Evolutionary conservation across 2,113 vertebrate genomes (phyloP), one percentile per base, ranked within the genome.

Genomic region (Dipodomys stephensi): DNA sequence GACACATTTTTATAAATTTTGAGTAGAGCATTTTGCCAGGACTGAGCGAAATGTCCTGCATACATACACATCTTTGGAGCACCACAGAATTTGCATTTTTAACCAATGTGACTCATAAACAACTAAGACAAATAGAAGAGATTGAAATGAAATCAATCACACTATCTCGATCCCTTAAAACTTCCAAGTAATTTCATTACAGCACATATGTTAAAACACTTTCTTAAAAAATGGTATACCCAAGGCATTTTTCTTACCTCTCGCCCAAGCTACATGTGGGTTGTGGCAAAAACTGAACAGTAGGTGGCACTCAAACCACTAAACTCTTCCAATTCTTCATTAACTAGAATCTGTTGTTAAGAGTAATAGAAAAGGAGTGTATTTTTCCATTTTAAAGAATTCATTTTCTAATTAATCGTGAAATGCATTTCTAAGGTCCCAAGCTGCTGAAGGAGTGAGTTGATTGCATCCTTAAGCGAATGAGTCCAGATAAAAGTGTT

Each of bases 251-350:
- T 72, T 77, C 88, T 83, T 71, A 78, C 77, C 60, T 82, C 27
- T 46, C 28, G 65, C 65, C 15, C 83, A 68, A 13, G 92, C 60
- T 74, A 86, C 57, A 2, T 84, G 15, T 35, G 60, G 20, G 97
- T 87, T 88, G 84, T 88, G 89, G 53, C 94, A 4, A 76, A 93
- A 89, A 28, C 90, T 0, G 79, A 89, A 96, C 98, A 94, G 98
- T 98, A 98, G 98, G 98, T 98, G 98, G 98, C 98, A 98, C 94
- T 93, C 97, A 90, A 97, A 96, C 85, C 98, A 96, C 98, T 98
- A 97, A 97, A 71, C 98, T 98, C 60, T 10, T 90, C 92, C 96
- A 6, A 16, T 32, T 5, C 12, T 95, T 97, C 78, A 69, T 96
- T 89, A 74, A 83, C 1, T 82, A 12, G 94, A 91, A 22, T 85